Base-by-base conservation (phyloP, 2,888 invertebrate genomes). In the Chrysolina haemoptera region DNA sequence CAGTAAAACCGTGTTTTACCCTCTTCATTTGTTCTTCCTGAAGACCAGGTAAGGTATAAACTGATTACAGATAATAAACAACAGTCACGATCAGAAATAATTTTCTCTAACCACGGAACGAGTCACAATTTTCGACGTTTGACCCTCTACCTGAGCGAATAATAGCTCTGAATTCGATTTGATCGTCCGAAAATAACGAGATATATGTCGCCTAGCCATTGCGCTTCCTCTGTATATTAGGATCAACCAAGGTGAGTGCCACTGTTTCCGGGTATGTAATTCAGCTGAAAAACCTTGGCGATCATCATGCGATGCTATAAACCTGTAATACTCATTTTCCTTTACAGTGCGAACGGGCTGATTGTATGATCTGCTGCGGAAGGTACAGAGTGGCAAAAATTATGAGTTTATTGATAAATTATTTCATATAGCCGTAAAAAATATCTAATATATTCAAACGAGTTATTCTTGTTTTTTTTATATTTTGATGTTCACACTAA, bases 241-340 rank as follows among this genome's bases (percentile, higher is more conserved):
- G 82, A 76, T 71, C 78, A 79, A 73, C 72, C 84, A 84, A 84
- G 84, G 84, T 83, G 82, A 84, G 76, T 76, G 73, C 76, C 72
- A 76, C 74, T 66, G 73, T 80, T 84, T 84, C 83, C 84, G 82
- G 83, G 82, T 82, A 70, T 70, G 78, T 68, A 73, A 75, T 80
- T 79, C 78, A 74, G 75, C 70, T 74, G 63, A 76, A 79, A 81
- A 82, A 78, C 83, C 83, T 83, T 83, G 83, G 72, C 74, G 67
- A 81, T 82, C 81, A 74, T 81, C 80, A 82, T 81, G 81, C 81
- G 72, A 79, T 77, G 77, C 75, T 76, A 67, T 71, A 59, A 40
- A 67, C 69, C 50, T 46, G 50, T 43, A 20, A 18, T 41, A 53
- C 35, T 18, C 53, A 53, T 67, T 67, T 43, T 35, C 67, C 53